A percentile compares a stretch with the other conserved stretches of the same genome.
These are phyloP conservation scores for Cairina moschata DNA, from an alignment of 2,113 vertebrate species.

Conservation along the genomic window DNA sequence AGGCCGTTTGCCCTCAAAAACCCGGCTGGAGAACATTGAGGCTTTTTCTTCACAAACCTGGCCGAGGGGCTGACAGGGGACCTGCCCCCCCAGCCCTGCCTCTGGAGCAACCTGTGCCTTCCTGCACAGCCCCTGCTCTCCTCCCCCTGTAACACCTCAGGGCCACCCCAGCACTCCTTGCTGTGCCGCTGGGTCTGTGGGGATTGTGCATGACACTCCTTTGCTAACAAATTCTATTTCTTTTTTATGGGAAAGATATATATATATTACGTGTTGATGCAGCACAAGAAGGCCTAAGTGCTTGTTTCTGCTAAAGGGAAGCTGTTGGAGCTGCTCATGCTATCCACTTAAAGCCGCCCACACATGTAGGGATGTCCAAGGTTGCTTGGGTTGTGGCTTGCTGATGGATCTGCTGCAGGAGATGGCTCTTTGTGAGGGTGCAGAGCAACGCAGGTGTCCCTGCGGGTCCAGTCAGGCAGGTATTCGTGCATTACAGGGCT, in stretches of 20 bases:
- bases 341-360: background rate
- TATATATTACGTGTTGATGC: too few species aligned
- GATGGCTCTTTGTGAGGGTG: background rate
- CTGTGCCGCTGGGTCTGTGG: fast-evolving
- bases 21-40: background rate
- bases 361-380: background rate
- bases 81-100: background rate
- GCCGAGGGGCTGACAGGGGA: too few species aligned
- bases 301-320: background rate
- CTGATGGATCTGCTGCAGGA: background rate
- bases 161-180: background rate
- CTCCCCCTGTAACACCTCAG: background rate
- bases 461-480: background rate
- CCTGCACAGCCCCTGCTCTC: background rate
- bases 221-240: too few species aligned
- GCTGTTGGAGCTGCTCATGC: fast-evolving
- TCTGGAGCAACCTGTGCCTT: too few species aligned
- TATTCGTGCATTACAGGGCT: background rate
- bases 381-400: background rate
- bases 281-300: background rate
- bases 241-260: background rate
- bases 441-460: background rate
- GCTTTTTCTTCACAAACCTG: too few species aligned
- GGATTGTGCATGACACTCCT: fast-evolving
- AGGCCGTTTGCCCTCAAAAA: background rate